Base-by-base conservation (phyloP, 1,140 invertebrate species). In the Idris sp. region DNA sequence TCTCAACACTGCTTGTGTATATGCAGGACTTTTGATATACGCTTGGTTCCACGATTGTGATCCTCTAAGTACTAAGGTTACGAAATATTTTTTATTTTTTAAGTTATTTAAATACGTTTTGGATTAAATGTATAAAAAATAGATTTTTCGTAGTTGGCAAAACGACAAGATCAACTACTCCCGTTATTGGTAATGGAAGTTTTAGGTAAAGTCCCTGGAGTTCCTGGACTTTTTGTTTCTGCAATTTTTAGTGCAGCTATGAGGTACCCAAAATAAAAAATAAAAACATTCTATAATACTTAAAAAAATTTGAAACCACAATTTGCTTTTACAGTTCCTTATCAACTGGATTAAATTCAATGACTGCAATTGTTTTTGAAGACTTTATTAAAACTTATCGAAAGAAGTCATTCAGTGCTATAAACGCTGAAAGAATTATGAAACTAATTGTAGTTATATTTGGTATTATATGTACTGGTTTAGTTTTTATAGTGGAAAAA, bases 341-440 rank as follows among this genome's bases (percentile, higher is more conserved):
- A 6, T 97, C 96, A 0, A 97, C 96, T 5, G 96, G 95, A 0
- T 86, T 98, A 2, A 98, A 98, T 79, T 96, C 96, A 0, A 91
- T 98, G 87, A 93, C 96, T 0, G 96, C 96, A 6, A 93, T 97
- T 7, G 94, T 98, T 46, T 87, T 97, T 5, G 91, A 97, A 77
- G 94, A 95, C 69, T 93, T 93, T 68, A 91, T 92, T 41, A 92
- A 93, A 84, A 91, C 87, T 8, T 92, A 90, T 81, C 90, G 83
- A 54, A 90, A 86, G 71, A 89, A 83, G 72, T 86, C 91, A 0
- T 84, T 96, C 0, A 90, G 84, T 2, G 91, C 93, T 4, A 88
- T 82, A 46, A 87, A 89, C 56, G 90, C 91, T 0, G 91, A 92
- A 16, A 87, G 91, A 44, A 78, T 94, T 5, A 91, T 94, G 83